These are phyloP conservation scores for Dendrocincla fuliginosa DNA, from an alignment of 2,797 vertebrate species.

Conservation along the genomic window DNA sequence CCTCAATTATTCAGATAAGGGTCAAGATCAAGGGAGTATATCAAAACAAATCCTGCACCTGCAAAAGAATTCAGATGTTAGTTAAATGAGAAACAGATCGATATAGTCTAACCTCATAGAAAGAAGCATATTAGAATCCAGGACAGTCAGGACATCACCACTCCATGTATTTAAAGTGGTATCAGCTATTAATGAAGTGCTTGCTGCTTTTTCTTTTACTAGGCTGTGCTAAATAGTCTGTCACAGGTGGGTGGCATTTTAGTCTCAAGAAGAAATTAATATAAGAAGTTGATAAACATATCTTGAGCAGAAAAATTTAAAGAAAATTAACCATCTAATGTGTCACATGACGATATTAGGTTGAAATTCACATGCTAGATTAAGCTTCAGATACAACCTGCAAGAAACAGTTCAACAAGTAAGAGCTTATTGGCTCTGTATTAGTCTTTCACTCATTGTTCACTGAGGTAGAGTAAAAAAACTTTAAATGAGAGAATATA, in stretches of 20 bases:
- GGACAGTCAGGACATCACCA: background rate
- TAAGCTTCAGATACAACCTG: background rate
- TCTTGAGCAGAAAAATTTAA: background rate
- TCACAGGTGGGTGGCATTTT: background rate
- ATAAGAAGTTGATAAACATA: background rate
- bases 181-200: background rate
- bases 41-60: conserved; percentile 59
- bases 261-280: conserved; percentile 13
- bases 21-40: conserved; percentile 65
- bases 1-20: conserved; percentile 68
- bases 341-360: background rate
- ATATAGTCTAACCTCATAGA: conserved; percentile 33
- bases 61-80: conserved; percentile 42
- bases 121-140: background rate
- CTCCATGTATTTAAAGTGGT: background rate
- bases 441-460: background rate
- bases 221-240: background rate
- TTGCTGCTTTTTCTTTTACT: background rate
- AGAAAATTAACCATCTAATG: background rate
- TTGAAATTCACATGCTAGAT: background rate
- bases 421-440: background rate
- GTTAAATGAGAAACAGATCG: conserved; percentile 65
- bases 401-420: background rate
- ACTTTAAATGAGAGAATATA: background rate
- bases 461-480: background rate